phyloP scores from a whole-genome alignment of 2,113 vertebrate species.

The Oplegnathus fasciatus region DNA sequence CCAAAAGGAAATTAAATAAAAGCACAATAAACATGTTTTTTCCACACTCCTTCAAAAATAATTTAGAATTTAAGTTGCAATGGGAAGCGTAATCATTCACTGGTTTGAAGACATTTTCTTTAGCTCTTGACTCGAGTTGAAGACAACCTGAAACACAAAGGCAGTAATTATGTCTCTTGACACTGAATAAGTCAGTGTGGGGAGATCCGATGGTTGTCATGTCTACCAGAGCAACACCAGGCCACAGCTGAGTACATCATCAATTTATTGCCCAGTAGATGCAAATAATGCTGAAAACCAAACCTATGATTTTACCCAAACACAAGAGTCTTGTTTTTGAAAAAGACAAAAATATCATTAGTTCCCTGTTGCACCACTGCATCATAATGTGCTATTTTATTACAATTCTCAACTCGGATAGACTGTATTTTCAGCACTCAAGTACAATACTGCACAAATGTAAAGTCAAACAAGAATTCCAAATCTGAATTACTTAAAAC shows the following conservation, averaged over 20 bases:
- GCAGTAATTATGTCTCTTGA: conserved; percentile 42
- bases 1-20: conserved; percentile 49
- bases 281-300: conserved; percentile 50
- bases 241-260: conserved; percentile 34
- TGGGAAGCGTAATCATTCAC: conserved; percentile 63
- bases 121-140: conserved; percentile 20
- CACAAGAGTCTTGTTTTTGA: conserved; percentile 25
- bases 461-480: conserved; percentile 60
- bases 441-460: conserved; percentile 75
- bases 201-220: conserved; percentile 8
- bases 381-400: conserved; percentile 50
- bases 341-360: conserved; percentile 40
- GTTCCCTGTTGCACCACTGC: conserved; percentile 51
- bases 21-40: conserved; percentile 29
- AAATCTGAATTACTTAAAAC: conserved; percentile 44
- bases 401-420: conserved; percentile 47
- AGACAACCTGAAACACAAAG: conserved; percentile 45
- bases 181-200: conserved; percentile 8
- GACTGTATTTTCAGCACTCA: conserved; percentile 51
- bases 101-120: conserved; percentile 56
- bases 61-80: conserved; percentile 62
- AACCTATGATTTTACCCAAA: conserved; percentile 39
- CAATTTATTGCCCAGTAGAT: conserved; percentile 60
- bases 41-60: conserved; percentile 34
- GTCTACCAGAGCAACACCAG: conserved; percentile 54